Evolutionary conservation across 2,113 vertebrate genomes (phyloP), one percentile per base, ranked within the genome.

Genomic region (Nestor notabilis): DNA sequence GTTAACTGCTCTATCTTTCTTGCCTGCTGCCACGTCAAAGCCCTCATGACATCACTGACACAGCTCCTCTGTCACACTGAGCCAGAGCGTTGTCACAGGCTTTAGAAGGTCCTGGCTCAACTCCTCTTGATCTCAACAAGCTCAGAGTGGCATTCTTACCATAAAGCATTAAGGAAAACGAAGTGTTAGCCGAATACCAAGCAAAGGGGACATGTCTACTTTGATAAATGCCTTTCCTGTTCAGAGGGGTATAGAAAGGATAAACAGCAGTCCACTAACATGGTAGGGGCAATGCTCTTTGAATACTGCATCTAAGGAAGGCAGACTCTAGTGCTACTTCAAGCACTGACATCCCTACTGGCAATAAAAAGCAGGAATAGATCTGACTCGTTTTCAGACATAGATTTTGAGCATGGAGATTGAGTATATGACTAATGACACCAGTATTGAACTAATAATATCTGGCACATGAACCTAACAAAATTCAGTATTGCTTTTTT

Each of bases 141-240:
- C 49, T 95, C 58, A 61, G 46, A 47, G 28, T 72, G 81, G 80
- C 6, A 7, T 69, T 43, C 72, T 66, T 86, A 75, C 41, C 41
- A 41, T 33, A 46, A 95, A 90, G 24, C 46, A 82, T 65, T 50
- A 93, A 55, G 41, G 29, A 50, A 94, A 97, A 94, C 53, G 19
- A 87, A 81, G 33, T 24, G 31, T 58, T 82, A 68, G 68, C 14
- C 13, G 21, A 81, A 29, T 29, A 66, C 29, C 43, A 66, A 88
- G 50, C 56, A 90, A 90, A 84, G 60, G 15, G 44, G 46, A 72
- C 71, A 82, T 27, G 43, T 35, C 28, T 58, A 20, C 77, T 94
- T 87, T 88, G 90, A 95, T 82, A 91, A 91, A 72, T 37, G n/a
- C 19, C 37, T 93, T 79, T 79, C 84, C 75, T 85, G 17, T 71